These are phyloP conservation scores for Regulus satrapa DNA, from an alignment of 2,113 vertebrate genomes.

Conservation along the genomic window DNA sequence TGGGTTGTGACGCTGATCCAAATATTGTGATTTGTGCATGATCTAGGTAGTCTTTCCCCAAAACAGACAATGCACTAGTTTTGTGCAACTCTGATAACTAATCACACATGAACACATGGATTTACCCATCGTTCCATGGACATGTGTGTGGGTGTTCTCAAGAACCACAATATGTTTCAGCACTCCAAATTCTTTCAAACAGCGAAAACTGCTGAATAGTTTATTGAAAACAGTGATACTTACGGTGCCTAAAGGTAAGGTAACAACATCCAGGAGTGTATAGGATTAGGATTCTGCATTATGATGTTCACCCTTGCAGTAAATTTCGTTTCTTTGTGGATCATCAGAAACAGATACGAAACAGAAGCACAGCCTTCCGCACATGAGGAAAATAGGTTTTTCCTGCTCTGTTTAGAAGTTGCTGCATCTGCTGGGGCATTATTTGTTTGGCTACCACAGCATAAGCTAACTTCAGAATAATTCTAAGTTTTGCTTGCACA, in stretches of 20 bases:
- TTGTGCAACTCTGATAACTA: neutral
- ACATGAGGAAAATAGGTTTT: neutral
- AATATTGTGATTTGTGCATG: neutral
- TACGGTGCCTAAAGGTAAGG: neutral
- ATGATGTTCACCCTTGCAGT: neutral
- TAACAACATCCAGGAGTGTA: neutral
- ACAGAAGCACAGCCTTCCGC: neutral
- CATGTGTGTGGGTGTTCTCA: neutral
- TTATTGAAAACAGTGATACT: neutral
- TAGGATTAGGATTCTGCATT: neutral
- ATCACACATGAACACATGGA: neutral
- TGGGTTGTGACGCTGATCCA: neutral
- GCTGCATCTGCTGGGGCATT: neutral
- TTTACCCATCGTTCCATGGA: accelerated
- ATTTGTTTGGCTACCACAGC: neutral
- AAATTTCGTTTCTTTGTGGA: slow-evolving; percentile 44
- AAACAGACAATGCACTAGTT: neutral
- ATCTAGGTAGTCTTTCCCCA: neutral
- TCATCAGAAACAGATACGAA: slow-evolving; percentile 30
- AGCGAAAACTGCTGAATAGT: neutral
- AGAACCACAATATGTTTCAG: neutral
- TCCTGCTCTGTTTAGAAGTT: neutral
- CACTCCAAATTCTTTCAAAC: neutral
- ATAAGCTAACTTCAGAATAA: neutral
- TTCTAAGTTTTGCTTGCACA: neutral